phyloP scores from a whole-genome alignment of 2,888 invertebrate genomes.

The Eupithecia insigniata region DNA sequence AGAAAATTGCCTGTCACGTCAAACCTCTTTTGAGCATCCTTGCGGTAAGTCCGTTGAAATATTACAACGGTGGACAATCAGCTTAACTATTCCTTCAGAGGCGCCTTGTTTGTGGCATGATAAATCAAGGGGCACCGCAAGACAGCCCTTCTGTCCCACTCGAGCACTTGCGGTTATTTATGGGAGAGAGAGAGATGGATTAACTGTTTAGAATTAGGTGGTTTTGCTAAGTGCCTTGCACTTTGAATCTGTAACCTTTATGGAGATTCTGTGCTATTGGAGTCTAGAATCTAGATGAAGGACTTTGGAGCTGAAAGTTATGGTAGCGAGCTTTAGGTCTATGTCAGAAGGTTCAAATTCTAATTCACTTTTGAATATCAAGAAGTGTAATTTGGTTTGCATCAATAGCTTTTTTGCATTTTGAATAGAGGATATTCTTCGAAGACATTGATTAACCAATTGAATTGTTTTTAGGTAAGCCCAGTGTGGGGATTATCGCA shows the following conservation, averaged over 20 bases:
- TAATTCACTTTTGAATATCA: background rate
- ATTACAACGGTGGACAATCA: constrained; percentile 16
- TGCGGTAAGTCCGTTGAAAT: constrained; percentile 6
- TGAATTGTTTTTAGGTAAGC: background rate
- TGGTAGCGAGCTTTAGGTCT: background rate
- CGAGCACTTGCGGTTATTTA: constrained; percentile 37
- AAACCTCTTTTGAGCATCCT: constrained; percentile 1
- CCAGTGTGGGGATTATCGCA: background rate
- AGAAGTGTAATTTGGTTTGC: background rate
- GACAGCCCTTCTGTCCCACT: constrained; percentile 56
- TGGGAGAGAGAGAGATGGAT: constrained; percentile 31
- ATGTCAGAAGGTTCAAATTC: background rate
- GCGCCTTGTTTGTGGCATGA: constrained; percentile 60
- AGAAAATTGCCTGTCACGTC: background rate
- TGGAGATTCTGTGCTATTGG: background rate
- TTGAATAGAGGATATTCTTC: background rate
- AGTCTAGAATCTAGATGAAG: background rate
- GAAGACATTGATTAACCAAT: background rate
- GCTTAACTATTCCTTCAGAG: constrained; percentile 15
- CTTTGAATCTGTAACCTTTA: constrained; percentile 14
- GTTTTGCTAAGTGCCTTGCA: constrained; percentile 29
- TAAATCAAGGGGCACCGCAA: constrained; percentile 79
- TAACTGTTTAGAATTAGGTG: constrained; percentile 28
- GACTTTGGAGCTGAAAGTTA: background rate
- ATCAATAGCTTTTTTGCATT: background rate